Evolutionary conservation across 2,797 vertebrate genomes (phyloP).

Genomic region (Cossypha caffra): DNA sequence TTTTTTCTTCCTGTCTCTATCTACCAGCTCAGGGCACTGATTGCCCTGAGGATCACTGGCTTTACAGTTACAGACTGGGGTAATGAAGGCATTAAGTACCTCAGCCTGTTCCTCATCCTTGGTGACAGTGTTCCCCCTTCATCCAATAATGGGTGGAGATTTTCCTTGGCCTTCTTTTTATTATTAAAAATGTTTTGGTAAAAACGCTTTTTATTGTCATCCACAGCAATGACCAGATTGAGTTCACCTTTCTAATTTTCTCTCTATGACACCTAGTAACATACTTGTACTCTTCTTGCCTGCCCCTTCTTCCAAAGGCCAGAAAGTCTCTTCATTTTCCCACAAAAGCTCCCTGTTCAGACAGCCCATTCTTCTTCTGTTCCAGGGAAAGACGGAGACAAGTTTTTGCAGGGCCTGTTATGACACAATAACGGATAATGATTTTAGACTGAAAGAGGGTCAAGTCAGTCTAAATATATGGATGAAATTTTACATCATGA

Average conservation of each 20-base stretch:
- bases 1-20: neutral
- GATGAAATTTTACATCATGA: neutral
- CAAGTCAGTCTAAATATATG: neutral
- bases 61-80: accelerated
- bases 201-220: neutral
- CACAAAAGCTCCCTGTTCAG: neutral
- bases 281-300: neutral
- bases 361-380: neutral
- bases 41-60: no score
- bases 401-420: neutral
- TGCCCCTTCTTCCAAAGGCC: neutral
- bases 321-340: neutral
- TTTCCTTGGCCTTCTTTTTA: neutral
- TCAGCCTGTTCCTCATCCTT: neutral
- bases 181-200: neutral
- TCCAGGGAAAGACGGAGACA: neutral
- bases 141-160: neutral
- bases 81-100: neutral
- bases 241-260: neutral
- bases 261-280: neutral
- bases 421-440: accelerated
- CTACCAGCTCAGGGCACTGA: neutral
- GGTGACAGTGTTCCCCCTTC: accelerated
- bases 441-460: neutral
- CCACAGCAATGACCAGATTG: neutral